A percentile compares a stretch with the other conserved stretches of the same genome.
Conservation (phyloP, 2,888 invertebrate genomes). For the Cosmia trapezina region DNA sequence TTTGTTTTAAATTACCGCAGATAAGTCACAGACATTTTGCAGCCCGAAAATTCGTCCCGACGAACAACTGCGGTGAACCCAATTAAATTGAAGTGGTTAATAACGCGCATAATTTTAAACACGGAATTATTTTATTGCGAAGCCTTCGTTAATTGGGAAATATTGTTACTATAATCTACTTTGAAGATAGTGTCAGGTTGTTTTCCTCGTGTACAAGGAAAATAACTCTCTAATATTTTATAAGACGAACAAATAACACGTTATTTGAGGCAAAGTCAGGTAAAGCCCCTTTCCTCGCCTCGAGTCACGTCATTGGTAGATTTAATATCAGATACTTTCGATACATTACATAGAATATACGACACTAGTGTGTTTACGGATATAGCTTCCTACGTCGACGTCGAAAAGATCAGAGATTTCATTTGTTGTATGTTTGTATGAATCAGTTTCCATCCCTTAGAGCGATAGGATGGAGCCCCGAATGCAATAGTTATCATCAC, state of each 20-base stretch:
- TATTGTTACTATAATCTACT: slow-evolving; percentile 29
- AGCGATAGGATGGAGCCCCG: not conserved
- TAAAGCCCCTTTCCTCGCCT: slow-evolving; percentile 25
- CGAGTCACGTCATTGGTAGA: slow-evolving; percentile 34
- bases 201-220: slow-evolving; percentile 13
- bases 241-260: slow-evolving; percentile 40
- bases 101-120: slow-evolving; percentile 41
- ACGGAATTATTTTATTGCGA: slow-evolving; percentile 15
- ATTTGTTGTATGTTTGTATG: not conserved
- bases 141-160: slow-evolving; percentile 26
- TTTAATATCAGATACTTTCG: slow-evolving; percentile 54
- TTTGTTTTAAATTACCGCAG: slow-evolving; percentile 33
- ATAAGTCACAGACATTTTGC: slow-evolving; percentile 42
- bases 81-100: slow-evolving; percentile 53
- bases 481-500: slow-evolving; percentile 5
- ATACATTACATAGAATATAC: slow-evolving; percentile 19
- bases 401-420: slow-evolving; percentile 26
- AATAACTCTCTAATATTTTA: slow-evolving; percentile 23
- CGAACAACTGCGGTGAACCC: slow-evolving; percentile 50
- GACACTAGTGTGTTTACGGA: slow-evolving; percentile 13
- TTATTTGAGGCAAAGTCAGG: slow-evolving; percentile 36
- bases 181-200: slow-evolving; percentile 5
- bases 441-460: not conserved
- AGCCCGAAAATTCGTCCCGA: slow-evolving; percentile 26
- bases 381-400: not conserved